Evolutionary conservation across 2,113 vertebrate genomes (phyloP).

Genomic region (Natator depressus): DNA sequence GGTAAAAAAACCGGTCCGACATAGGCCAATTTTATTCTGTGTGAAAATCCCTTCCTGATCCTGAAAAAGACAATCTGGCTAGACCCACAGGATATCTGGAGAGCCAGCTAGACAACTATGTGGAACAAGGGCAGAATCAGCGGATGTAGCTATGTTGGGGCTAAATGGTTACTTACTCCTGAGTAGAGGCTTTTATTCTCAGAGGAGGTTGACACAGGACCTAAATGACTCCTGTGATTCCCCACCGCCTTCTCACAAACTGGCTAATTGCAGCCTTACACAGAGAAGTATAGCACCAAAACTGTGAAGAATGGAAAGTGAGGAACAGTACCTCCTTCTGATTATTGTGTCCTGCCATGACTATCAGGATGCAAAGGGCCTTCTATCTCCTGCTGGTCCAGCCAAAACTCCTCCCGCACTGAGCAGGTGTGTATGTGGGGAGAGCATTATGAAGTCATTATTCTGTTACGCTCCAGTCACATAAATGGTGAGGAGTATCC

Average conservation of each 20-base stretch:
- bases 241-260: not conserved
- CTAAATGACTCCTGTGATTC: no score
- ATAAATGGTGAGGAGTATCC: not conserved
- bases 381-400: not conserved
- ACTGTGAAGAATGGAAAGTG: not conserved
- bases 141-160: not conserved
- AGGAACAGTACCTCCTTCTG: not conserved
- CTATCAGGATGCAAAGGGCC: not conserved
- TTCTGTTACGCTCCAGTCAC: no score
- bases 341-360: not conserved
- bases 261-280: not conserved
- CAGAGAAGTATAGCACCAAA: not conserved
- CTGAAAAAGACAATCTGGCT: not conserved
- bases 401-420: not conserved
- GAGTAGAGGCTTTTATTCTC: not conserved
- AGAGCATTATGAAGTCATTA: not conserved
- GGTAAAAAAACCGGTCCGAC: conserved; percentile 43
- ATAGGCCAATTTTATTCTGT: not conserved
- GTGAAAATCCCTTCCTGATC: not conserved
- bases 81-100: not conserved
- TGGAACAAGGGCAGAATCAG: not conserved
- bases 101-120: not conserved
- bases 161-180: not conserved
- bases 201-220: no score
- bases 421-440: not conserved